Evolutionary conservation across 2,797 vertebrate genomes (phyloP).

Genomic region (Melanotaenia maccullochi): DNA sequence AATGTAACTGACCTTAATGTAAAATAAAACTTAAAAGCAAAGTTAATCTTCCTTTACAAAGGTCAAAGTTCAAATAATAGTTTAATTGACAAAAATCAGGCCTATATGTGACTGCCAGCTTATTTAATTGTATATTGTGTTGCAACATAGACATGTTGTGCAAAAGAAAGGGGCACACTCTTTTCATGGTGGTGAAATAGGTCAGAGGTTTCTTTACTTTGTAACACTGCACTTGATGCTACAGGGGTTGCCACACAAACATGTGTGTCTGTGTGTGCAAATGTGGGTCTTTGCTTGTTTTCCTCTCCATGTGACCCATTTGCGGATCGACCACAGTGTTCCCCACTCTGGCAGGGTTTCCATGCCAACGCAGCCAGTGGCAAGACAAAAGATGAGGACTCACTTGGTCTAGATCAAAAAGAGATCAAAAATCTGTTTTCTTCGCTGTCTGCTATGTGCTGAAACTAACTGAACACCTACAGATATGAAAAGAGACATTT

Average conservation of each 20-base stretch:
- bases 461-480: slow-evolving; percentile 15
- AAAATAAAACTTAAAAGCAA: slow-evolving; percentile 6
- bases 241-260: slow-evolving; percentile 48
- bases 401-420: slow-evolving; percentile 68
- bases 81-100: not conserved
- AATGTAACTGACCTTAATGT: slow-evolving; percentile 13
- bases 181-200: slow-evolving; percentile 57
- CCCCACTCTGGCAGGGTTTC: slow-evolving; percentile 80
- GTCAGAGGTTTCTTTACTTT: slow-evolving; percentile 71
- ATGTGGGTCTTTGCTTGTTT: slow-evolving; percentile 57
- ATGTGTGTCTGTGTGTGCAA: slow-evolving; percentile 16
- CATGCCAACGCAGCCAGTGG: slow-evolving; percentile 82
- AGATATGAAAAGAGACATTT: slow-evolving; percentile 5
- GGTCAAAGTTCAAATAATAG: not conserved
- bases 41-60: slow-evolving; percentile 12
- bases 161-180: slow-evolving; percentile 56
- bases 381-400: slow-evolving; percentile 81
- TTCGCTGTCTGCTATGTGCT: slow-evolving; percentile 15
- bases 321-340: slow-evolving; percentile 83
- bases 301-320: slow-evolving; percentile 83
- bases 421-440: slow-evolving; percentile 41
- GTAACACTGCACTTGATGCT: slow-evolving; percentile 55
- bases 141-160: slow-evolving; percentile 58
- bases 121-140: slow-evolving; percentile 48
- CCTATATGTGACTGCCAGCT: slow-evolving; percentile 18